Percentiles rank a stretch among this genome's conserved stretches.
Conservation (phyloP, 2,888 invertebrate genomes). For the Rhagonycha fulva region DNA sequence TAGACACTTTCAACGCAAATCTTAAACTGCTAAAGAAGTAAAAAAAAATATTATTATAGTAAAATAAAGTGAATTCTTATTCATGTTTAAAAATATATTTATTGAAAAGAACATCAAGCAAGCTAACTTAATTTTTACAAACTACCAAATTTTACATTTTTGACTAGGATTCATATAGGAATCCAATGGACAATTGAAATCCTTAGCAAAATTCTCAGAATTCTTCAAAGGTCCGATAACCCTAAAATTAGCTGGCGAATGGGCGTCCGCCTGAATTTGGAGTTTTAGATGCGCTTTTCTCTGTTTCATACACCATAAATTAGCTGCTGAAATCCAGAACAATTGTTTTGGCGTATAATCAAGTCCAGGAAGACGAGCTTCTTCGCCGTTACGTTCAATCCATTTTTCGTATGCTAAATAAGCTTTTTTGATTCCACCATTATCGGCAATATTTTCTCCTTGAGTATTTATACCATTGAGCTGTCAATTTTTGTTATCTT, state of each 20-base stretch:
- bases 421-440: conserved; percentile 89
- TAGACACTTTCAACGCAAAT: neutral
- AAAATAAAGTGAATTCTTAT: too few relatives aligned
- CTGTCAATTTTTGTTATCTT: neutral
- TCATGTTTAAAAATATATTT: too few relatives aligned
- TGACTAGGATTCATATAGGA: conserved; percentile 60
- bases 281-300: conserved; percentile 15
- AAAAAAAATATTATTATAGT: neutral
- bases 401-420: conserved; percentile 61
- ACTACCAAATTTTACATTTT: conserved; percentile 52
- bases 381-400: conserved; percentile 10
- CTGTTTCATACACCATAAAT: conserved; percentile 64
- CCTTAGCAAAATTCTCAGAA: conserved; percentile 58
- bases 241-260: conserved; percentile 53
- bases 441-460: conserved; percentile 92
- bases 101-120: too few relatives aligned
- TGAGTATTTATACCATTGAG: conserved; percentile 67
- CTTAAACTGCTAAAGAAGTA: neutral
- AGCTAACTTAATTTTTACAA: too few relatives aligned
- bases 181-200: conserved; percentile 59
- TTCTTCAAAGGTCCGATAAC: conserved; percentile 61
- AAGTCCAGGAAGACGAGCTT: conserved; percentile 19
- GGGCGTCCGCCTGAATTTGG: conserved; percentile 38
- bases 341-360: conserved; percentile 47
- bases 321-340: conserved; percentile 69